Evolutionary conservation across 1,140 invertebrate species (phyloP).

Genomic region (Goniozus legneri): DNA sequence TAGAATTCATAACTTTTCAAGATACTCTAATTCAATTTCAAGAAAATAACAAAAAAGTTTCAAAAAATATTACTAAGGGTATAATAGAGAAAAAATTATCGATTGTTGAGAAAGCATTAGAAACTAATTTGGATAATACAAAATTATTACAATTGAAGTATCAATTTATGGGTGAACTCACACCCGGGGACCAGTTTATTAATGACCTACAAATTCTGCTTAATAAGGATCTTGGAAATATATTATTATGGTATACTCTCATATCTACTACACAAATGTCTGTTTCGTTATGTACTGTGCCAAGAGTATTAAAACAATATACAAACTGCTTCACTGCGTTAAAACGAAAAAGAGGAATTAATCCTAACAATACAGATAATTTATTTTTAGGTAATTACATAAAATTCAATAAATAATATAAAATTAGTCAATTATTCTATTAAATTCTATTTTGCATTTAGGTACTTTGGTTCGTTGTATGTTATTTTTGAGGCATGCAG

Average conservation of each 20-base stretch:
- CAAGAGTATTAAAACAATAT: constrained; percentile 57
- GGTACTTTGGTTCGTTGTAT: constrained; percentile 57
- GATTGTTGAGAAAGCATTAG: constrained; percentile 58
- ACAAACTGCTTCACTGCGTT: constrained; percentile 56
- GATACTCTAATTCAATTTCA: constrained; percentile 33
- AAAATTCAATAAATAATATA: neutral
- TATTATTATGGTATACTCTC: constrained; percentile 59
- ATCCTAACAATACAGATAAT: constrained; percentile 29
- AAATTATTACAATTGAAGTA: constrained; percentile 53
- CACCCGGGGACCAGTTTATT: constrained; percentile 53
- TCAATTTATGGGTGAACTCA: constrained; percentile 49
- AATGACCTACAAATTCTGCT: constrained; percentile 53
- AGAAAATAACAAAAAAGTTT: constrained; percentile 31
- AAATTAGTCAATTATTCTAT: neutral
- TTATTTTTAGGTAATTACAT: constrained; percentile 32
- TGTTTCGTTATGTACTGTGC: constrained; percentile 60
- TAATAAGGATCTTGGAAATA: constrained; percentile 56
- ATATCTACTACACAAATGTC: constrained; percentile 59
- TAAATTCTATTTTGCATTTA: neutral
- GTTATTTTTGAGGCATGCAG: constrained; percentile 64
- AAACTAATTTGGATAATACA: constrained; percentile 49
- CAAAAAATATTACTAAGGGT: constrained; percentile 8
- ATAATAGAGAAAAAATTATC: constrained; percentile 55
- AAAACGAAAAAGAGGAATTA: constrained; percentile 44
- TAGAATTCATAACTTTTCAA: constrained; percentile 60